A percentile compares a stretch with the other conserved stretches of the same genome.
Evolutionary conservation across 2,113 vertebrate genomes (phyloP).

Genomic region (Isichthys henryi): DNA sequence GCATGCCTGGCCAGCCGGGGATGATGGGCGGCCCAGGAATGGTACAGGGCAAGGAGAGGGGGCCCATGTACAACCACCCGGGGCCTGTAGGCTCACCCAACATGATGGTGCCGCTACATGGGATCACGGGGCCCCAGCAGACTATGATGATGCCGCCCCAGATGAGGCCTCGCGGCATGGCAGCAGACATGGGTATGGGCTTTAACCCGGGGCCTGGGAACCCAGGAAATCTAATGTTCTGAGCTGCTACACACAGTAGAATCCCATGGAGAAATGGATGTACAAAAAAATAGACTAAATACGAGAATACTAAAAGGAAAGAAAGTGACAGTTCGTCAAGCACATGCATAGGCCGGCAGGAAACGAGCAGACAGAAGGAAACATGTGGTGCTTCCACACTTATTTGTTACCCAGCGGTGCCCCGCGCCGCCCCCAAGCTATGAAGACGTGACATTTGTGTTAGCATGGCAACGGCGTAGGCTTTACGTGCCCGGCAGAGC

Average conservation of each 20-base stretch:
- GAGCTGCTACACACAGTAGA: conserved; percentile 67
- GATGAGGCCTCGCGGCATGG: conserved; percentile 91
- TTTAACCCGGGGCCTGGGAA: conserved; percentile 96
- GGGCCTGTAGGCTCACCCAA: conserved; percentile 92
- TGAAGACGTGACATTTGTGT: not conserved
- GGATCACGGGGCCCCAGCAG: conserved; percentile 97
- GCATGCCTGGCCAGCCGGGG: conserved; percentile 75
- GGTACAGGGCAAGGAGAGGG: conserved; percentile 91
- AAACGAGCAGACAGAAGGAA: conserved; percentile 4
- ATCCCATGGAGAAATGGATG: conserved; percentile 4
- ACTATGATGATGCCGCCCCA: conserved; percentile 98
- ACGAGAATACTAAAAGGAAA: conserved; percentile 13
- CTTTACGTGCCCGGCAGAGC: not conserved
- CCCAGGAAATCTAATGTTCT: conserved; percentile 96
- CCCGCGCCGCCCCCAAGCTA: not conserved
- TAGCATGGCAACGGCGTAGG: not conserved
- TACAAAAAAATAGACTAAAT: conserved; percentile 24
- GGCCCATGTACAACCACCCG: conserved; percentile 79
- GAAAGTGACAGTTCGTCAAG: conserved; percentile 14
- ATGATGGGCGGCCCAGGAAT: conserved; percentile 81
- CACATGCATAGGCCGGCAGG: conserved; percentile 11
- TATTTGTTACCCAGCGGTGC: not conserved
- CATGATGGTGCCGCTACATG: conserved; percentile 99
- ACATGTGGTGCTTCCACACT: conserved; percentile 13
- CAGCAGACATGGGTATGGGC: conserved; percentile 89